Base-by-base conservation (phyloP, 2,113 vertebrate genomes). In the Opisthocomus hoazin region DNA sequence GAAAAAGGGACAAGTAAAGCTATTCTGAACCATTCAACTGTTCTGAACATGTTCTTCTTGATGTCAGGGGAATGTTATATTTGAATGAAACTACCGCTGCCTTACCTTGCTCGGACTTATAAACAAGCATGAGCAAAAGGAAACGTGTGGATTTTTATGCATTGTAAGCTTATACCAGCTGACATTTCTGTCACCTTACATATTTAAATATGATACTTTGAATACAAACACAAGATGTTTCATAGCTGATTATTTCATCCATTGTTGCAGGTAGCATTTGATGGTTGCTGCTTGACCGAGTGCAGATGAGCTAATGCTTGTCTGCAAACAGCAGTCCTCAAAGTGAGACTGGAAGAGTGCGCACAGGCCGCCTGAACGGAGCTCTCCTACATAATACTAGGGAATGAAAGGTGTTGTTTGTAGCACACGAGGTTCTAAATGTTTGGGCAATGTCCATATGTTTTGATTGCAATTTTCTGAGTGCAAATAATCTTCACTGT, bases 321-420 rank as follows among this genome's bases (percentile, higher is more conserved):
- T 45, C 84, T 57, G 34, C 60, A 58, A 61, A 11, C 20, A 61
- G 69, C 1, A 22, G 8, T 74, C 50, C 29, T 60, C 32, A 43
- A 57, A 73, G n/a, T 21, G 83, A 71, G 36, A 37, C 3, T 51
- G 2, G 32, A 53, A 54, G 29, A 54, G 46, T 6, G 29, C 24
- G 4, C 4, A 22, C 26, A 63, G 79, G 32, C 14, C 24, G 5
- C 22, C 45, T 1, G 0, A 77, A 64, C 6, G 20, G 39, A 87
- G 24, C 3, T 70, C 16, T n/a, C 7, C 61, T n/a, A 8, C 10
- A 1, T 2, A 41, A 26, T 1, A 11, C 18, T 4, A 26, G 63
- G 22, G 37, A 76, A 29, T 21, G 34, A n/a, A 68, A 83, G 54
- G 19, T 15, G 23, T 11, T 53, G 4, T 15, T 48, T 57, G 22